These are phyloP conservation scores for Mustelus asterias DNA, from an alignment of 2,113 vertebrate genomes.

Conservation along the genomic window DNA sequence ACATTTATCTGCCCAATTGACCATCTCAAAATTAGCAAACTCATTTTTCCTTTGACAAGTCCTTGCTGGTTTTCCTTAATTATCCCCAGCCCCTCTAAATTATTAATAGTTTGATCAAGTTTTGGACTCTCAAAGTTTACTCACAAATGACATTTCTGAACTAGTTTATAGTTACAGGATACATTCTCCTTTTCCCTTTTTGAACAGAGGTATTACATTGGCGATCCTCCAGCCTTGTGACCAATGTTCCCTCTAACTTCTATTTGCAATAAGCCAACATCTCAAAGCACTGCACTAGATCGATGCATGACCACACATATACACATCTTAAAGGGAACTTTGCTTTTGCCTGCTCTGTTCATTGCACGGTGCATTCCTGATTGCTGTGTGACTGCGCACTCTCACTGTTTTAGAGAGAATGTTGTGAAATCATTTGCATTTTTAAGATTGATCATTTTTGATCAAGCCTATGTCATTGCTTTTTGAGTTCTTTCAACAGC, in stretches of 20 bases:
- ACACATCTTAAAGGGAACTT: too few relatives aligned
- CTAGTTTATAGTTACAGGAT: not conserved
- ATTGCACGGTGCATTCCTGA: too few relatives aligned
- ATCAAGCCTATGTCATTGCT: not conserved
- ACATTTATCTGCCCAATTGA: not conserved
- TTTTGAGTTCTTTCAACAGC: not conserved
- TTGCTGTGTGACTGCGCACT: too few relatives aligned
- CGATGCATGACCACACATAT: too few relatives aligned
- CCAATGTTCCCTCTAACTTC: too few relatives aligned
- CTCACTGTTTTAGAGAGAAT: too few relatives aligned
- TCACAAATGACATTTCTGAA: not conserved
- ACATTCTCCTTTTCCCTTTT: not conserved
- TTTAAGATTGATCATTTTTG: not conserved
- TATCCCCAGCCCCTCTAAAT: not conserved
- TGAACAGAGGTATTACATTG: not conserved
- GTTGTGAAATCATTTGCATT: not conserved
- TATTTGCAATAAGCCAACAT: too few relatives aligned
- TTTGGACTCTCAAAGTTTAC: not conserved
- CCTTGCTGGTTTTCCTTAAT: not conserved
- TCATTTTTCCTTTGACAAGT: not conserved
- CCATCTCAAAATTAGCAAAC: not conserved
- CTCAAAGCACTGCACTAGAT: too few relatives aligned
- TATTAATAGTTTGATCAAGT: not conserved
- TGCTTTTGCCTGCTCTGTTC: too few relatives aligned
- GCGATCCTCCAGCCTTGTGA: not conserved